Evolutionary conservation across 2,797 vertebrate species (phyloP), one percentile per base, ranked within the genome.

Genomic region (Bovichtus diacanthus): DNA sequence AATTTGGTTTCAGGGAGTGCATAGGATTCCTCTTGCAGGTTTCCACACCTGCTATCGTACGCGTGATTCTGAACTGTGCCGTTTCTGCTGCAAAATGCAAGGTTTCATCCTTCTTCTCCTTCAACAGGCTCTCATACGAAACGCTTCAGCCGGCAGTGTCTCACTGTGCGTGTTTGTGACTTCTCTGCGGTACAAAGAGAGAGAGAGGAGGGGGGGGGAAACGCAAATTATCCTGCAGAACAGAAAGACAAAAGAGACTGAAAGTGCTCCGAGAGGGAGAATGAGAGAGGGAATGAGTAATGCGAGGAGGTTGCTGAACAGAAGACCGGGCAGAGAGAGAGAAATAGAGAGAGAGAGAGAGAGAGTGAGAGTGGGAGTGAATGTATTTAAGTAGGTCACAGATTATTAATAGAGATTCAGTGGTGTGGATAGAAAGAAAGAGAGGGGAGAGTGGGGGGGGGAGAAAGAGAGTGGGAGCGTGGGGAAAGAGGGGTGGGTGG

Each of bases 331-430:
- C 86, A 88, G 70, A 87, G 78, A 83, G 41, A 61, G 49, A 67
- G 58, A 66, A 62, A 53, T 50, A 51, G 59, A 56, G 53, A 68
- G 72, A 49, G 69, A 78, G 83, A 53, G 59, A 16, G 78, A 82
- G 69, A 59, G 72, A 81, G 88, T 80, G 87, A 87, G 91, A 92
- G 90, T 82, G 87, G 91, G 89, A 92, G 90, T 90, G 92, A 95
- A 93, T 94, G 95, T 93, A 93, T 95, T 95, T 94, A 95, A 95
- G 93, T 95, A 95, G 95, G 95, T 95, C 95, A 96, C 94, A 94
- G 94, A 95, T 95, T 96, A 96, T 95, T 95, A 95, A 94, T 95
- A 95, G 95, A 94, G 95, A 95, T 94, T 91, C 93, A 95, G 91
- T 92, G 92, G 92, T 84, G 90, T 94, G 93, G 94, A 94, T 91